phyloP scores from a whole-genome alignment of 2,888 invertebrate species.

The Xestia sexstrigata region DNA sequence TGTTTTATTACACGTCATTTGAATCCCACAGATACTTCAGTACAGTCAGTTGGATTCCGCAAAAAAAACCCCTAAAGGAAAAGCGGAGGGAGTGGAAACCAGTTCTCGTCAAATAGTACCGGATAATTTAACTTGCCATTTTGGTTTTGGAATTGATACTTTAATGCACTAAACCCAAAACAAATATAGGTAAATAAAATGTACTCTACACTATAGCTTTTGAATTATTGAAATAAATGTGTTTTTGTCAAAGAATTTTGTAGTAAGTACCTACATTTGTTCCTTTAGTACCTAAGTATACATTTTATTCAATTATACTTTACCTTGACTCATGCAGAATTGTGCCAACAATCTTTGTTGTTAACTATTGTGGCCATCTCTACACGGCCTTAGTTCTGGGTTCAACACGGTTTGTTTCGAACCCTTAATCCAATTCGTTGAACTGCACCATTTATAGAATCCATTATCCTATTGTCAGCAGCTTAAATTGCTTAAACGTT shows the following conservation, averaged over 20 bases:
- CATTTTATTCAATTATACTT: background rate
- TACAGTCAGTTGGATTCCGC: conserved; percentile 73
- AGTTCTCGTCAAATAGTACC: conserved; percentile 79
- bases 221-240: conserved; percentile 1
- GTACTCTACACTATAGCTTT: background rate
- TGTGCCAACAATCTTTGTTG: background rate
- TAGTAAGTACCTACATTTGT: background rate
- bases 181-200: conserved; percentile 2
- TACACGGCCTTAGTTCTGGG: background rate
- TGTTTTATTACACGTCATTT: background rate
- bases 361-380: background rate
- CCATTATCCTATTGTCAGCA: conserved; percentile 64
- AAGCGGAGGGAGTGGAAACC: conserved; percentile 72
- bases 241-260: background rate
- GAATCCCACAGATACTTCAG: conserved; percentile 76
- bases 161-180: conserved; percentile 55
- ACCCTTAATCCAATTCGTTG: conserved; percentile 32
- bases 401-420: background rate
- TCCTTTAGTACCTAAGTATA: background rate
- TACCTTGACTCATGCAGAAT: background rate
- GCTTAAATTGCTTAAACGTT: conserved; percentile 45
- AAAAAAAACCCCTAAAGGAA: conserved; percentile 77
- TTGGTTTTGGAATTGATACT: conserved; percentile 85
- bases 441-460: conserved; percentile 41
- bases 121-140: conserved; percentile 88